Conservation (phyloP, 2,113 vertebrate genomes). For the Oncorhynchus keta region DNA sequence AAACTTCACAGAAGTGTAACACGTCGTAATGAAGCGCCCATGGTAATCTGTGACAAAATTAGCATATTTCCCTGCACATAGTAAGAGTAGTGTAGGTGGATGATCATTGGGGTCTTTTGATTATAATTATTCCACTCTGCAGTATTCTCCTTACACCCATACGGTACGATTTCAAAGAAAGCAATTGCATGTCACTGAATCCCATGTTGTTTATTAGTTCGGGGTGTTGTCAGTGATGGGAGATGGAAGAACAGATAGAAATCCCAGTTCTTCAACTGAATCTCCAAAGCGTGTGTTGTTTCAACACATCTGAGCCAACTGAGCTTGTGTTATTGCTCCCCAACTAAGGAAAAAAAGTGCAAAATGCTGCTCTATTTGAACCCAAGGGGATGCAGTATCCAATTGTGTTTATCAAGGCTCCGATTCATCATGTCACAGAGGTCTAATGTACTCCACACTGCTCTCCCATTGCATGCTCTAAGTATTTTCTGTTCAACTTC, state of each 20-base stretch:
- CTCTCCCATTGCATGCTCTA: conserved; percentile 79
- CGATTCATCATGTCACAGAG: conserved; percentile 87
- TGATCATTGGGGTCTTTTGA: conserved; percentile 47
- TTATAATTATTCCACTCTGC: conserved; percentile 22
- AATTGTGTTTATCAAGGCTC: conserved; percentile 92
- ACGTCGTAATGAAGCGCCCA: conserved; percentile 6
- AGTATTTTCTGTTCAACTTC: conserved; percentile 88
- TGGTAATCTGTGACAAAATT: conserved; percentile 56
- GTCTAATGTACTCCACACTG: conserved; percentile 79
- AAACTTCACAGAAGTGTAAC: conserved; percentile 44
- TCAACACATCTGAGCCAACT: conserved; percentile 43
- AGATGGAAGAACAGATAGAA: conserved; percentile 5
- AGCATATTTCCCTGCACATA: conserved; percentile 42
- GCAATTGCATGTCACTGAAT: conserved; percentile 41
- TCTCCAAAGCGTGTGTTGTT: conserved; percentile 30
- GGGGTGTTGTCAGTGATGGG: conserved; percentile 29
- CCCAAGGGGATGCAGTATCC: conserved; percentile 84
- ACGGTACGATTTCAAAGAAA: conserved; percentile 40
- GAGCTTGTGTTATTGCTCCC: conserved; percentile 28
- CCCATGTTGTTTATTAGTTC: conserved; percentile 70
- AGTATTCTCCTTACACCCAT: conserved; percentile 19
- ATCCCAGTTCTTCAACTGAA: conserved; percentile 26
- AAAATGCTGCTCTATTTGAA: conserved; percentile 65
- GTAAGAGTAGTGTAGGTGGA: conserved; percentile 36
- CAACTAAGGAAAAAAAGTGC: conserved; percentile 8